Evolutionary conservation across 2,797 vertebrate genomes (phyloP), one percentile per base, ranked within the genome.

Genomic region (Hippocampus kuda): DNA sequence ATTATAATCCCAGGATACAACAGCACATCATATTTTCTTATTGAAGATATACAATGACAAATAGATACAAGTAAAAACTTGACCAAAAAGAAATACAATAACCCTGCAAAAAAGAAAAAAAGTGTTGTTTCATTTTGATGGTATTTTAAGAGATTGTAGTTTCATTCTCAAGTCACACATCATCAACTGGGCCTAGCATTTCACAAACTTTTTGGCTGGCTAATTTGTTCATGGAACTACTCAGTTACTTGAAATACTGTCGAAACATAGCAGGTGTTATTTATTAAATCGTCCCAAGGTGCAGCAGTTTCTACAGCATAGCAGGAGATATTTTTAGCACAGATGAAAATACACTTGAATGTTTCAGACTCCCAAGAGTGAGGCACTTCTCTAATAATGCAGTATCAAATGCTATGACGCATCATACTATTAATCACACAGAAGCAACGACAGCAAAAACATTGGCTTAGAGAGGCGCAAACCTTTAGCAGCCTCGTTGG

Each of bases 351-450:
- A 27, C 15, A 18, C 15, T 27, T 48, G 13, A 48, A 65, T 15
- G 63, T 18, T 49, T 64, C 41, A 7, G 26, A 48, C 24, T 11
- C 63, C 24, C 24, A 10, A 27, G 8, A 65, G 18, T 27, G 44
- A 65, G 63, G 63, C 63, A 65, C 63, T 65, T 65, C 15, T 24
- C 63, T 65, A 65, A 49, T 27, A 48, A 65, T 65, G 44, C 63
- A 65, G 63, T 44, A 30, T 65, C 63, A 65, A 26, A 30, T 64
- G 38, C 62, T 44, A n/a, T 44, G 24, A 44, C 62, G 26, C n/a
- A 26, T 64, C 10, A 16, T 24, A 64, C 12, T 20, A 22, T 62
- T 18, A 38, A 48, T 46, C 63, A 18, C 63, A 48, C 42, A 65
- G 63, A 65, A 65, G 44, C 63, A 48, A 64, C 22, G 15, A 63